Base-by-base conservation (phyloP, 2,888 invertebrate genomes). In the Pyrgus malvae region DNA sequence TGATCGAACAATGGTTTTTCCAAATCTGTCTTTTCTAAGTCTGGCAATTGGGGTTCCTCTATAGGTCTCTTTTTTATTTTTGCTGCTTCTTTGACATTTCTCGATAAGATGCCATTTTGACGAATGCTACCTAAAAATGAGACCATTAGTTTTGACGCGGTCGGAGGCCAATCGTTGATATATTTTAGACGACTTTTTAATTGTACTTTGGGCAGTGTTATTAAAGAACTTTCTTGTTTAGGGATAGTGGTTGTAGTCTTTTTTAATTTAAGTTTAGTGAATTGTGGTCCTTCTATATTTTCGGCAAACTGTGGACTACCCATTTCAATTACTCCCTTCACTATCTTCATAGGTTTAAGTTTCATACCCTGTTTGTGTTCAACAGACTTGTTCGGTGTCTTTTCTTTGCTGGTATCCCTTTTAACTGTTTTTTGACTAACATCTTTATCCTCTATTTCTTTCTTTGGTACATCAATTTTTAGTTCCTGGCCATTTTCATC, bases 111-210 rank as follows among this genome's bases (percentile, higher is more conserved):
- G 19, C 95, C 95, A 67, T 91, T 91, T 67, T 92, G 92, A 60
- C 92, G 92, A 12, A 92, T 63, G 48, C 92, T 91, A 49, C 92
- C 92, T 54, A 94, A 79, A 41, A 81, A 75, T 2, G 83, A 90
- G 2, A 94, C 70, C 19, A 85, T 70, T 0, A 92, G 92, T 56
- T 85, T 82, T 38, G 92, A 74, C 31, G 90, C 77, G 57, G 90
- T 79, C 2, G 94, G 92, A 9, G 94, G 93, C 89, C 93, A 95
- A 58, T 93, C 93, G 42, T 87, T 77, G 9, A 91, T 58, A 64
- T 91, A 91, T 44, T 83, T 91, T 6, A 96, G 93, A 61, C 94
- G 91, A 73, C 95, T 95, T 69, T 94, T 95, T 0, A 96, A 80
- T 68, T 94, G 91, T 60, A 94, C 91, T 73, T 94, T 94, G 0